phyloP scores from a whole-genome alignment of 1,140 invertebrate species.

The Diorhabda sublineata region DNA sequence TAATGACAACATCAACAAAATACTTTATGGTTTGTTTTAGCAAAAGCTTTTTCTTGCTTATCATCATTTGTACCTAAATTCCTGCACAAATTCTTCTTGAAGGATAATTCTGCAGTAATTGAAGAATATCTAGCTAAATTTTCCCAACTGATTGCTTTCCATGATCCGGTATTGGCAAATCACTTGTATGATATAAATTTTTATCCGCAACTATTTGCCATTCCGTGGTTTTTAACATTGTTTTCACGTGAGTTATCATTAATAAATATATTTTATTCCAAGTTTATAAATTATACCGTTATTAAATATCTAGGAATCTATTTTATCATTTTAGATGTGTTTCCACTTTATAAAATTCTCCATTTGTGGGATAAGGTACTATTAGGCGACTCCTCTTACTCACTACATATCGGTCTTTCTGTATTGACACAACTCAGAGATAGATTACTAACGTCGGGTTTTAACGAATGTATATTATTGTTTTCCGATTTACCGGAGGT shows the following conservation, averaged over 20 bases:
- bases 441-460: conserved; percentile 81
- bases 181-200: conserved; percentile 92
- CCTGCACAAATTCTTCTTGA: conserved; percentile 96
- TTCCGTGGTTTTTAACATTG: conserved; percentile 99
- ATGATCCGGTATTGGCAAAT: conserved; percentile 88
- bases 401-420: conserved; percentile 90
- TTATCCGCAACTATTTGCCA: conserved; percentile 97
- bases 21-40: conserved; percentile 53
- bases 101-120: conserved; percentile 95
- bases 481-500: conserved; percentile 98
- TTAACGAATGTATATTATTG: conserved; percentile 95
- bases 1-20: not conserved
- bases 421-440: conserved; percentile 86
- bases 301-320: not conserved
- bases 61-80: conserved; percentile 95
- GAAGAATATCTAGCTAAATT: conserved; percentile 98
- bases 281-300: not conserved
- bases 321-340: conserved; percentile 71
- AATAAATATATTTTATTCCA: conserved; percentile 1
- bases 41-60: conserved; percentile 89
- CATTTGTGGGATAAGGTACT: conserved; percentile 97
- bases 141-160: conserved; percentile 91
- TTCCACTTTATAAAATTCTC: conserved; percentile 96
- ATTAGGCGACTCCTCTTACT: conserved; percentile 89
- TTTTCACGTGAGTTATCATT: conserved; percentile 84